Conservation (phyloP, 2,113 vertebrate species). For the Corythoichthys intestinalis region DNA sequence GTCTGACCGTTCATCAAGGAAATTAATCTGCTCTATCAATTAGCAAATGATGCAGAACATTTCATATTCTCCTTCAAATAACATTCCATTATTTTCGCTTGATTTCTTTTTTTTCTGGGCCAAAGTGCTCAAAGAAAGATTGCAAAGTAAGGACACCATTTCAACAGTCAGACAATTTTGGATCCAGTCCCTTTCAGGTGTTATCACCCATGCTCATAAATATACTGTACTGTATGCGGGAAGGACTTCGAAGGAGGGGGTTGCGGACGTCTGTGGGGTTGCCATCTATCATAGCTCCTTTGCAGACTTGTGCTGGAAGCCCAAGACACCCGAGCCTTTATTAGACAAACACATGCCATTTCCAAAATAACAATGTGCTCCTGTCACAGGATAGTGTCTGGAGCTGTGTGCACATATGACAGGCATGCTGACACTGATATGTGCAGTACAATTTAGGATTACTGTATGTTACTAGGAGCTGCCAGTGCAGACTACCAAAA, state of each 20-base stretch:
- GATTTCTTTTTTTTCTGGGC: constrained; percentile 26
- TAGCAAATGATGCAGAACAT: constrained; percentile 62
- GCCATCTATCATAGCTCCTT: constrained; percentile 59
- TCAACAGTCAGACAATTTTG: background rate
- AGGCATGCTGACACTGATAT: constrained; percentile 54
- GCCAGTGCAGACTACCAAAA: constrained; percentile 19
- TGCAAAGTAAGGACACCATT: background rate
- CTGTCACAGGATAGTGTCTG: constrained; percentile 62
- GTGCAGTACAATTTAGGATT: background rate
- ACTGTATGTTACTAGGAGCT: constrained; percentile 50
- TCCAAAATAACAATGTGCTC: constrained; percentile 80
- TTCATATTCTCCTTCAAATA: constrained; percentile 36
- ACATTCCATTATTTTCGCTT: constrained; percentile 24
- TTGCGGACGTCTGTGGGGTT: constrained; percentile 50
- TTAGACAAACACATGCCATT: constrained; percentile 79
- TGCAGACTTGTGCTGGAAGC: constrained; percentile 43
- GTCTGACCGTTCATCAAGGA: constrained; percentile 67
- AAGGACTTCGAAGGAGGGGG: constrained; percentile 1
- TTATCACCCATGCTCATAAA: constrained; percentile 34
- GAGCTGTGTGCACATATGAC: constrained; percentile 49
- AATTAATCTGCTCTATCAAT: constrained; percentile 65
- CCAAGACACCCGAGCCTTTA: constrained; percentile 72
- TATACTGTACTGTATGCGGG: constrained; percentile 11
- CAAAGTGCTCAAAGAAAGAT: background rate
- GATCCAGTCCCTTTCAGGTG: background rate